Percentiles rank a stretch among this genome's conserved stretches.
Conservation (phyloP, 1,140 invertebrate species). For the Mactra quadrangularis region DNA sequence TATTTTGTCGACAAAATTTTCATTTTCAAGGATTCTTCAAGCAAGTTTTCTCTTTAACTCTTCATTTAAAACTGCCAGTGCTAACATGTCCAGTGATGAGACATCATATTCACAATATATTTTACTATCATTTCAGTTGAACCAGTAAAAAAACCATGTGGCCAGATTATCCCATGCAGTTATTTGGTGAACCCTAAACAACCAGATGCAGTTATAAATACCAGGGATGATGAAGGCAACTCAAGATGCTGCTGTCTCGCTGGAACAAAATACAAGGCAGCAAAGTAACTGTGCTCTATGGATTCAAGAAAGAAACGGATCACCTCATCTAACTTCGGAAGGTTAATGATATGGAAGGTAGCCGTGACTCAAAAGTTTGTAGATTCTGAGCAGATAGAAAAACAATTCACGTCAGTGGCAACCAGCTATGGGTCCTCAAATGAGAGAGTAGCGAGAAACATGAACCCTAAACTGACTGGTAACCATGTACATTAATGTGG, state of each 20-base stretch:
- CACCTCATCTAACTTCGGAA: too few relatives aligned
- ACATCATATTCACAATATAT: too few relatives aligned
- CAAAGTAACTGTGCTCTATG: constrained; percentile 10
- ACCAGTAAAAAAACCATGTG: too few relatives aligned
- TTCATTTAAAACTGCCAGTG: not conserved
- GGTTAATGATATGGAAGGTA: constrained; percentile 2
- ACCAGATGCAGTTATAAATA: too few relatives aligned
- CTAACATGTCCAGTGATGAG: constrained; percentile 6
- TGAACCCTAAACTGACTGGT: constrained; percentile 7
- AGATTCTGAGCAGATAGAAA: not conserved
- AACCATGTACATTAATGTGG: constrained; percentile 63
- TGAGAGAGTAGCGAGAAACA: constrained; percentile 25
- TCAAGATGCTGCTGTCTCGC: too few relatives aligned
- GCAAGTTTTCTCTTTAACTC: not conserved
- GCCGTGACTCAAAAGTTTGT: not conserved
- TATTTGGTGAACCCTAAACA: too few relatives aligned
- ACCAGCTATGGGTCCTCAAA: not conserved
- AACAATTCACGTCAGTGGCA: not conserved
- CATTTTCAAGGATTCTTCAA: not conserved
- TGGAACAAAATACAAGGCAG: constrained; percentile 20
- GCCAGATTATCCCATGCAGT: too few relatives aligned
- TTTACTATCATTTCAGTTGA: too few relatives aligned
- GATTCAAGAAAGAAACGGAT: not conserved
- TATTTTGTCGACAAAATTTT: not conserved
- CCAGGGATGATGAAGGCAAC: too few relatives aligned